phyloP scores from a whole-genome alignment of 2,888 invertebrate species.

The Oligia strigilis region DNA sequence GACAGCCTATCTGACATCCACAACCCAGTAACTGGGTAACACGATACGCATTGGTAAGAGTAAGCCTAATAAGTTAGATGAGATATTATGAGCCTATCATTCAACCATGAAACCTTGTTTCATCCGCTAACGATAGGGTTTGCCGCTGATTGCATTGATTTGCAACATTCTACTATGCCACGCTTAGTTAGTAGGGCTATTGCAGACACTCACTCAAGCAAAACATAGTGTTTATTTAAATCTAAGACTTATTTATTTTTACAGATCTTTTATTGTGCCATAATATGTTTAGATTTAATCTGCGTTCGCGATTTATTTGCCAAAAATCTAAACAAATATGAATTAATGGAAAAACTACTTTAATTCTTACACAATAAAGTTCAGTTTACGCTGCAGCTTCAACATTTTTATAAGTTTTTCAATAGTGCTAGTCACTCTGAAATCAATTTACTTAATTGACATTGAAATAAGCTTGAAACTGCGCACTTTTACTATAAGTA shows the following conservation, averaged over 20 bases:
- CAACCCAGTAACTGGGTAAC: background rate
- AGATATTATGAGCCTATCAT: constrained; percentile 1
- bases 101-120: constrained; percentile 19
- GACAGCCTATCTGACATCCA: background rate
- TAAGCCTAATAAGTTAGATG: too few relatives aligned
- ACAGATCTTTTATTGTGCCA: background rate
- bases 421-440: too few relatives aligned
- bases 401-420: too few relatives aligned
- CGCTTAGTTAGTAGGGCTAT: constrained; percentile 36
- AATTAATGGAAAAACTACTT: too few relatives aligned
- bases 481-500: too few relatives aligned
- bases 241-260: background rate
- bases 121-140: constrained; percentile 27
- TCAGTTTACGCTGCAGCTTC: too few relatives aligned
- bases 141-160: constrained; percentile 8
- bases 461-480: too few relatives aligned
- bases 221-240: constrained; percentile 11
- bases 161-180: constrained; percentile 6
- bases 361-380: too few relatives aligned
- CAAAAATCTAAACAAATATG: too few relatives aligned
- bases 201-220: constrained; percentile 36
- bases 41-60: background rate
- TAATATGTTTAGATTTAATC: background rate
- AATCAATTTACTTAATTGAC: too few relatives aligned
- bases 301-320: too few relatives aligned